phyloP scores from a whole-genome alignment of 2,797 vertebrate species.

The Coracias cyanogaster region DNA sequence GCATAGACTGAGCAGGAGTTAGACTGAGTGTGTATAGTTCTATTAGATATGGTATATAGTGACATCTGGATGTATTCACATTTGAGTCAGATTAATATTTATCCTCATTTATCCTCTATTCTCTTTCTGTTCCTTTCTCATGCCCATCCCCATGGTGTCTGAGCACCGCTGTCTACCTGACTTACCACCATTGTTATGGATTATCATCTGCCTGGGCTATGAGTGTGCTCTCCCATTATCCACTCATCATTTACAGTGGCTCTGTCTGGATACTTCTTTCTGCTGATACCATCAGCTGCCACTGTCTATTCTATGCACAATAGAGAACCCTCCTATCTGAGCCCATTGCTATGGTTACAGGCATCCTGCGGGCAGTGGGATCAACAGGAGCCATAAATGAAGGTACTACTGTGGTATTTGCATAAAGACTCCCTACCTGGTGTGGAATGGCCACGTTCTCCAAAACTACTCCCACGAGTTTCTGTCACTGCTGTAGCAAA shows the following conservation, averaged over 20 bases:
- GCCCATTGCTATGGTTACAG: conserved; percentile 62
- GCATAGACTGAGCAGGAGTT: neutral
- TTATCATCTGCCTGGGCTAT: neutral
- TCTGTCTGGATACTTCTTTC: conserved; percentile 14
- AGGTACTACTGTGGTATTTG: conserved; percentile 30
- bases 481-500: neutral
- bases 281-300: conserved; percentile 36
- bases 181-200: neutral
- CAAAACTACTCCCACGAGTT: conserved; percentile 8
- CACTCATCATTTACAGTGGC: neutral
- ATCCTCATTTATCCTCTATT: neutral
- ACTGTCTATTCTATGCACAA: neutral
- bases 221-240: neutral
- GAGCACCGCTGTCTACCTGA: neutral
- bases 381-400: conserved; percentile 51
- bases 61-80: neutral
- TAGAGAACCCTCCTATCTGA: conserved; percentile 8
- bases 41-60: neutral
- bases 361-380: conserved; percentile 21
- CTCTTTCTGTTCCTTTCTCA: neutral
- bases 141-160: neutral
- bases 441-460: neutral
- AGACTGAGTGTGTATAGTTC: neutral
- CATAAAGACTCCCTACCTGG: conserved; percentile 49
- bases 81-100: neutral